phyloP scores from a whole-genome alignment of 1,140 invertebrate genomes.

The Procambarus clarkii region DNA sequence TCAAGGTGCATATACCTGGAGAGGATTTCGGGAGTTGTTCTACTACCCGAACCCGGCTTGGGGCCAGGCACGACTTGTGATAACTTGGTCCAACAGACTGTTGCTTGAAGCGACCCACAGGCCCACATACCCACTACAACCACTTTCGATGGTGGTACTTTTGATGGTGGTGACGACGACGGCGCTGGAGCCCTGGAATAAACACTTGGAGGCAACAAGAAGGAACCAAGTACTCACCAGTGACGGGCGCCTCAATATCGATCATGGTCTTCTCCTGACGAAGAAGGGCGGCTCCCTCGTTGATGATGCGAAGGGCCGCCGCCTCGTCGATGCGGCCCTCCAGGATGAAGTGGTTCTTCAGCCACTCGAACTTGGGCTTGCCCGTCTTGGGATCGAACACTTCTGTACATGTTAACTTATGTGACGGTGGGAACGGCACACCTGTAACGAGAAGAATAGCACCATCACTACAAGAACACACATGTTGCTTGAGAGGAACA shows the following conservation, averaged over 20 bases:
- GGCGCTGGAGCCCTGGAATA: not conserved
- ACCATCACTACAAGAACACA: not conserved
- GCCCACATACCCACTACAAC: too few species aligned
- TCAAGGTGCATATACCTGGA: too few species aligned
- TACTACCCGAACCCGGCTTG: too few species aligned
- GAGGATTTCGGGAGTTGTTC: too few species aligned
- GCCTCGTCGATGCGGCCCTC: constrained; percentile 98
- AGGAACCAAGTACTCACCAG: constrained; percentile 80
- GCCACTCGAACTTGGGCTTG: constrained; percentile 95
- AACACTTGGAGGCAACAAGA: not conserved
- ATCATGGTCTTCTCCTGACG: constrained; percentile 99
- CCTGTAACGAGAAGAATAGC: constrained; percentile 78
- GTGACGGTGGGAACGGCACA: constrained; percentile 98
- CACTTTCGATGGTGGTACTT: too few species aligned
- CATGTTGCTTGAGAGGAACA: not conserved
- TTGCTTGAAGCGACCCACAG: too few species aligned
- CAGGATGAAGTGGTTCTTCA: constrained; percentile 99
- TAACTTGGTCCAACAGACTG: too few species aligned
- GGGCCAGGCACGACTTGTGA: too few species aligned
- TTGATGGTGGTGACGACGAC: too few species aligned
- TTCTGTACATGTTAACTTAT: constrained; percentile 95
- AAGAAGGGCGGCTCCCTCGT: constrained; percentile 96
- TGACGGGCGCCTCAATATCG: constrained; percentile 99
- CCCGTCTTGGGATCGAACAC: constrained; percentile 96
- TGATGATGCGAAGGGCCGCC: constrained; percentile 97